Evolutionary conservation across 2,797 vertebrate genomes (phyloP), one percentile per base, ranked within the genome.

Genomic region (Natrix natrix): DNA sequence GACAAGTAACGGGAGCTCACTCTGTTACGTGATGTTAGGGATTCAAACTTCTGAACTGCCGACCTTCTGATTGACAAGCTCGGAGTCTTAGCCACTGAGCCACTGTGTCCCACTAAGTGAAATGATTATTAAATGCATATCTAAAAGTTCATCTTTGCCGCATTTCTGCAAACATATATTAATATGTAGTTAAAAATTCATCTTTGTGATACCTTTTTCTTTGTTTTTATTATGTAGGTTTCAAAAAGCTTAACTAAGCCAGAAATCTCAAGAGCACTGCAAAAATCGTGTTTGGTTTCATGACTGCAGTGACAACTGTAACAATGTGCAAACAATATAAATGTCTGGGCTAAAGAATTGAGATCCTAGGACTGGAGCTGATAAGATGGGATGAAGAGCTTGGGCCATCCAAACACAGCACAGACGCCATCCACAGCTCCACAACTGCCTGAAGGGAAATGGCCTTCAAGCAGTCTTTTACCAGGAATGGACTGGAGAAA

Each of bases 191-290:
- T 88, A 26, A 86, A 86, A 93, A 83, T 10, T 87, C 86, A 22
- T 0, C 90, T 48, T 87, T 14, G 24, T 95, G 52, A 96, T 57
- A 1, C 0, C 3, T 0, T 92, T 66, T 3, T 93, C 59, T 32
- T 92, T 92, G 86, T 92, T 94, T 91, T 95, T 43, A 61, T 86
- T 5, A 0, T 6, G 22, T 93, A 97, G 97, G 95, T 78, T 5
- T 95, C 87, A 95, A 61, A 83, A 97, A 96, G 92, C 26, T 92
- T 91, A 92, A 92, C 52, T 96, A 96, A 87, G 60, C 86, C 5
- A 88, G 95, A 2, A 48, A 66, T 55, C 74, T 87, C 91, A 28
- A 54, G 22, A 86, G 12, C 87, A 24, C 28, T 91, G 66, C 57
- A 60, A 54, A 69, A 43, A 91, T 69, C 24, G 32, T 90, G 89